Evolutionary conservation across 1,140 invertebrate genomes (phyloP), one percentile per base, ranked within the genome.

Genomic region (Caenorhabditis tropicalis): DNA sequence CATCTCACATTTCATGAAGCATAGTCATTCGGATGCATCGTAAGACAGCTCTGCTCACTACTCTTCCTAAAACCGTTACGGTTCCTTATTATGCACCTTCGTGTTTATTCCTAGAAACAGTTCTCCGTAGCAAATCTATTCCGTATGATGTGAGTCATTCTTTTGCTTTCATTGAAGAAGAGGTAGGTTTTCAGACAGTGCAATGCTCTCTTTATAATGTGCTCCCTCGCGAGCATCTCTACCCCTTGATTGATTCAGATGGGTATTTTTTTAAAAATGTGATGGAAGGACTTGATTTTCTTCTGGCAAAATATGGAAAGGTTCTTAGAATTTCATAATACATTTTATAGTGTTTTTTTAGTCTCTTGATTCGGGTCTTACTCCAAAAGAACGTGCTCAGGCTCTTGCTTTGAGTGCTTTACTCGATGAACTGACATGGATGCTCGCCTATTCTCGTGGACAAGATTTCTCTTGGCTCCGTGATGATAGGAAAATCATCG

Each of bases 231-330:
- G 65, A 74, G n/a, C 65, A 74, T n/a, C 29, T 74, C 5, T 74
- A 74, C 24, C 65, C 65, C 43, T 24, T 74, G 36, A 74, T 74
- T 24, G 36, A 43, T 24, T 31, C 36, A 2, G 65, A 74, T 74
- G 65, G 65, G 7, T 74, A 36, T 24, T 74, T 74, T 24, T 74
- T 74, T 36, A 74, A 74, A 74, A 74, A 74, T 74, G 33, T 74
- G 7, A 74, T 74, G 65, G 65, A 74, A 24, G 65, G 65, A 43
- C 65, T 74, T 10, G 65, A 74, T 43, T 74, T 33, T 46, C 29
- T 74, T 3, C 36, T 74, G 12, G 65, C 65, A 24, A 74, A 74
- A 74, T 74, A 74, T 46, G 65, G 65, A 74, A 74, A 74, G 43
- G 65, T 74, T 24, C 0, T 24, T 10, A 74, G 43, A 24, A 10